Conservation (phyloP, 1,140 invertebrate genomes). For the Pseudobourletiella spinata region DNA sequence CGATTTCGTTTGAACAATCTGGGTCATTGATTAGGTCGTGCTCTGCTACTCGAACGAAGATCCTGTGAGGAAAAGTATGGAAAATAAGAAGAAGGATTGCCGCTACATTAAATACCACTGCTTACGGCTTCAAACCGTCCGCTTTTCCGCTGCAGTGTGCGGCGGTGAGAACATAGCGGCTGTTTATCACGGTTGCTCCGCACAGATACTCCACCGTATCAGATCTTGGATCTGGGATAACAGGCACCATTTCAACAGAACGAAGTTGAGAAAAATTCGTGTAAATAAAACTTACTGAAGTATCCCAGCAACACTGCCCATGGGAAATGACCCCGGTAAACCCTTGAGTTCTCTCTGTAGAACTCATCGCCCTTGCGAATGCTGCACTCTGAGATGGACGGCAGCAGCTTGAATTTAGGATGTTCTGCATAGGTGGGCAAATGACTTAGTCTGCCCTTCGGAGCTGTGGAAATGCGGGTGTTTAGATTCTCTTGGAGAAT, state of each 20-base stretch:
- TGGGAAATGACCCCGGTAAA: slow-evolving; percentile 5
- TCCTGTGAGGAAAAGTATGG: not conserved
- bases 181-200: not conserved
- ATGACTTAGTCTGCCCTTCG: not conserved
- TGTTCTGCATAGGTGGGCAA: not conserved
- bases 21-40: slow-evolving; percentile 10
- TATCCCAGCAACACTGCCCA: slow-evolving; percentile 1
- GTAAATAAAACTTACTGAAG: not conserved
- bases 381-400: slow-evolving; percentile 6
- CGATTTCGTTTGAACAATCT: slow-evolving; percentile 4
- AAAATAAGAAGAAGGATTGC: not conserved
- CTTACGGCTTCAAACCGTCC: not conserved
- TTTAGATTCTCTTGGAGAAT: not conserved
- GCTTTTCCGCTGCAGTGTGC: not conserved
- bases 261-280: no score
- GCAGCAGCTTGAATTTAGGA: not conserved
- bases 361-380: not conserved
- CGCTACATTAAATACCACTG: not conserved
- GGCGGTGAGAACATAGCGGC: not conserved
- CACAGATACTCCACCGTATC: not conserved
- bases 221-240: not conserved
- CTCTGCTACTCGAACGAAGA: not conserved
- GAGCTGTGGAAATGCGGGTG: no score
- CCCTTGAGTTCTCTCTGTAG: no score
- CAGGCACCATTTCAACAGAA: not conserved